Conservation (phyloP, 2,797 vertebrate genomes). For the Malurus splendens region DNA sequence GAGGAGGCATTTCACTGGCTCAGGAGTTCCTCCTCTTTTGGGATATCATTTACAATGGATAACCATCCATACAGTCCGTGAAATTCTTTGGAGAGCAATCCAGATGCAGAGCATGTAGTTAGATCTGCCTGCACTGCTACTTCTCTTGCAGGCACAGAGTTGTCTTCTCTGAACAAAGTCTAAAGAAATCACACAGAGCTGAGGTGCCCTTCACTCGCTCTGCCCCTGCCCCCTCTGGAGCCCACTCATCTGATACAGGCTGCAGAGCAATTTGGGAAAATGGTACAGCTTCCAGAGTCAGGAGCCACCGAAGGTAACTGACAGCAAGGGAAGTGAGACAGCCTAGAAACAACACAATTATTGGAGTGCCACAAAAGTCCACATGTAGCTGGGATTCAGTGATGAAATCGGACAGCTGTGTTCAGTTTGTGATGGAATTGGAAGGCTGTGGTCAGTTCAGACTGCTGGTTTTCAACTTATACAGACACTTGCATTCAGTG, state of each 20-base stretch:
- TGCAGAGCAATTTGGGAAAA: neutral
- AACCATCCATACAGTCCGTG: neutral
- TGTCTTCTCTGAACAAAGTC: neutral
- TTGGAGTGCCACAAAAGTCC: neutral
- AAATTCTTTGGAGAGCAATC: neutral
- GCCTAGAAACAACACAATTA: neutral
- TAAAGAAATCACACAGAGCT: neutral
- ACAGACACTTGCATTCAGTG: neutral
- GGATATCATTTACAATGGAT: neutral
- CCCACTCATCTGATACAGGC: accelerated
- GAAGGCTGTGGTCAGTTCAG: neutral
- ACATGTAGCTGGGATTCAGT: neutral
- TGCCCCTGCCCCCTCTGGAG: accelerated
- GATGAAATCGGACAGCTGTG: neutral
- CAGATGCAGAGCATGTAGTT: neutral
- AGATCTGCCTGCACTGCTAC: neutral
- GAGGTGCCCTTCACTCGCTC: neutral
- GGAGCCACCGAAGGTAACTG: neutral
- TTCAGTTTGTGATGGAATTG: neutral
- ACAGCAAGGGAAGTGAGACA: neutral
- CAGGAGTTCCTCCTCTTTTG: neutral
- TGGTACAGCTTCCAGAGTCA: neutral
- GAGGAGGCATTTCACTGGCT: neutral
- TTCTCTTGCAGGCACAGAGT: neutral
- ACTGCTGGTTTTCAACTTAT: neutral